These are phyloP conservation scores for Talpa occidentalis DNA, from an alignment of 2,113 vertebrate genomes.

Conservation along the genomic window DNA sequence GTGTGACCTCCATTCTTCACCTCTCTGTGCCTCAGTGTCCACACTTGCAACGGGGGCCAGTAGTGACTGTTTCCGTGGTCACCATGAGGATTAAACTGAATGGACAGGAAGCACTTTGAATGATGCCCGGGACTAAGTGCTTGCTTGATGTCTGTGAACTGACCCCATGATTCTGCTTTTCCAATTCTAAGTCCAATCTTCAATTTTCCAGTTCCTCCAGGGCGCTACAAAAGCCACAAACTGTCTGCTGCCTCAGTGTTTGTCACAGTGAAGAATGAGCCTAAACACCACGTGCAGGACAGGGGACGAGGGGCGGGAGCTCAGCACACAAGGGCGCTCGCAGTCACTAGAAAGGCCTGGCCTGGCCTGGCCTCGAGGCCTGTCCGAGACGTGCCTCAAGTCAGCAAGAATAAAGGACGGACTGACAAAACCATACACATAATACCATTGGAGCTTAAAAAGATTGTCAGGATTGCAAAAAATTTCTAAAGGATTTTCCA, in stretches of 20 bases:
- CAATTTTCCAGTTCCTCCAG: background rate
- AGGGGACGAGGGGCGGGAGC: background rate
- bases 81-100: background rate
- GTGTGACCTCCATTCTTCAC: background rate
- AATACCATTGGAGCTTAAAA: background rate
- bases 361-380: too few species aligned
- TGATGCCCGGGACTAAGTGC: background rate
- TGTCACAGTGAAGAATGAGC: background rate
- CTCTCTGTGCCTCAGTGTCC: background rate
- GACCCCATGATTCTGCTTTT: background rate
- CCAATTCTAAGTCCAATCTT: background rate
- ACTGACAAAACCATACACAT: background rate
- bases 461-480: background rate
- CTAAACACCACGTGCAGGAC: background rate
- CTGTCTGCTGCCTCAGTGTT: background rate
- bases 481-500: background rate
- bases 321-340: too few species aligned
- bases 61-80: background rate
- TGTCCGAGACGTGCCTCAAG: background rate
- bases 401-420: background rate
- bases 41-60: too few species aligned
- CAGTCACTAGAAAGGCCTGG: too few species aligned
- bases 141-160: background rate
- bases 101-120: background rate
- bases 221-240: rapidly evolving